A percentile compares a stretch with the other conserved stretches of the same genome.
Conservation (phyloP, 2,113 vertebrate genomes). For the Catharus bicknelli region DNA sequence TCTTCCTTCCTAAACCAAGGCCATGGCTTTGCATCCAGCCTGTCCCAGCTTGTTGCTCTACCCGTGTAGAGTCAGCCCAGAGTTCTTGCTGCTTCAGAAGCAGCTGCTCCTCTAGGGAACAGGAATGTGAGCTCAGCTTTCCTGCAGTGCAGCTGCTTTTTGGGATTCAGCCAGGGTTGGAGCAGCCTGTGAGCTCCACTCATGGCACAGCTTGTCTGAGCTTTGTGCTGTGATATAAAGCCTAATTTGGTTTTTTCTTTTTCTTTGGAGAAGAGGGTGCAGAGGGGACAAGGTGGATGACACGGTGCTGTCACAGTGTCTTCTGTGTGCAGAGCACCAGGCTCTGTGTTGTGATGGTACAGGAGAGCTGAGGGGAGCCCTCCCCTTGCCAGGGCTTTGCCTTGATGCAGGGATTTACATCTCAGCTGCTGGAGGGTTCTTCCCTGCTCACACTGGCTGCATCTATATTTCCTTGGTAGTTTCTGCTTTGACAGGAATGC, state of each 20-base stretch:
- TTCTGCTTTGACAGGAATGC: background rate
- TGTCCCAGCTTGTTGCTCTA: background rate
- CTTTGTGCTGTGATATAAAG: background rate
- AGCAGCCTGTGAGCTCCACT: background rate
- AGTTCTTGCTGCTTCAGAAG: background rate
- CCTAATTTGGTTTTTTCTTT: too few relatives aligned
- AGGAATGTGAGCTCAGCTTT: background rate
- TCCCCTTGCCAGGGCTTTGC: background rate
- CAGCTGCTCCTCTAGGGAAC: background rate
- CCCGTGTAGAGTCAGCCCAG: accelerated
- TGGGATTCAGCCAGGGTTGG: background rate
- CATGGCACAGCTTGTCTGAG: background rate
- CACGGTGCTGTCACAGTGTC: background rate
- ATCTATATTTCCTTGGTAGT: accelerated
- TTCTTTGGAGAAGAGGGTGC: background rate
- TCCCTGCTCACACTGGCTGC: accelerated
- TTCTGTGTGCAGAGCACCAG: background rate
- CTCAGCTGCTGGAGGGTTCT: background rate
- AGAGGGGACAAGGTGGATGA: background rate
- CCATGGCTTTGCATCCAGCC: background rate
- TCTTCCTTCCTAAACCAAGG: constrained; percentile 48
- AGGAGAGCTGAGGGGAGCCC: background rate
- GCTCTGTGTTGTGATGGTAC: background rate
- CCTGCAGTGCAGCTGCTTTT: background rate
- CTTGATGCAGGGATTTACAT: background rate